Base-by-base conservation (phyloP, 2,113 vertebrate genomes). In the Potamarius usumacintae region DNA sequence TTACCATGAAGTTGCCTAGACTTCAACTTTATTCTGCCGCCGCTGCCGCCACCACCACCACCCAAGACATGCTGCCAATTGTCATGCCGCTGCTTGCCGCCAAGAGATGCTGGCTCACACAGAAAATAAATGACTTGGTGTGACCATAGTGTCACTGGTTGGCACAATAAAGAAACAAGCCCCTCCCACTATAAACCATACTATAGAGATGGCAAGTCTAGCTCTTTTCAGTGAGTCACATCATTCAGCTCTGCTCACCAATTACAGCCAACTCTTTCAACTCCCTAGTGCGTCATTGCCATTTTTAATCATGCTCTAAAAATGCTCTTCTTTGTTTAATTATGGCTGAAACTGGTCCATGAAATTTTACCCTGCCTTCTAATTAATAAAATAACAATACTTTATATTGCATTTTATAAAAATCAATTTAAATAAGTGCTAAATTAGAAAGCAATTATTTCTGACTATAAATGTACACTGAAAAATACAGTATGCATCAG, bases 221-320 rank as follows among this genome's bases (percentile, higher is more conserved):
- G 79, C 30, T 48, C 18, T 20, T 81, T 62, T 22, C 57, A 60
- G 30, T 81, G 30, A 34, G 30, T 81, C 55, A 42, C 79, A 62
- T 62, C 57, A 42, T 48, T 62, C 20, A 2, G 57, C 57, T 48
- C 18, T 48, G 30, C 20, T 62, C 79, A 60, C 57, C 57, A 82
- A 82, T 82, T 60, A 42, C 55, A 81, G 27, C 30, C 57, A 42
- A 48, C 27, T 22, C 55, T 57, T 62, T 42, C 30, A 62, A 58
- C 20, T 82, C 79, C 57, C 57, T 82, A 82, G 62, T 62, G 79
- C 30, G 18, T 82, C 30, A 82, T 82, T 82, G 79, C 79, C 79
- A 82, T 15, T 79, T 77, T 79, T 79, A 79, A 79, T 79, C 52
- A 48, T 62, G 57, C 79, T 58, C 30, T 42, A 62, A 60, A 82